These are phyloP conservation scores for Clarias pachynema DNA, from an alignment of 2,797 vertebrate genomes.

Conservation along the genomic window DNA sequence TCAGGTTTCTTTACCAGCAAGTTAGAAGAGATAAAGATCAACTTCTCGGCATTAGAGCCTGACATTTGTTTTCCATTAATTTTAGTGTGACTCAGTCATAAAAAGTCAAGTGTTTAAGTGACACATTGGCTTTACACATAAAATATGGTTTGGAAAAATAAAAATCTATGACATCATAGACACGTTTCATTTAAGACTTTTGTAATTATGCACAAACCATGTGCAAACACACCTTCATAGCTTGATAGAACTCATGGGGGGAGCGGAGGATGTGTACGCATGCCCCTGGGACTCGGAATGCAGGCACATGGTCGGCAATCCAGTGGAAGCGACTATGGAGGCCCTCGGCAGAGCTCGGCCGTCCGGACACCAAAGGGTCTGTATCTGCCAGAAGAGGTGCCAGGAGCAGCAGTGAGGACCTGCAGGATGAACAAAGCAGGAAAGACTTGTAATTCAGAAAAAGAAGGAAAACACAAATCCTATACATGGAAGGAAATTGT, in stretches of 20 bases:
- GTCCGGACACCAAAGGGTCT: conserved; percentile 66
- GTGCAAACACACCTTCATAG: conserved; percentile 82
- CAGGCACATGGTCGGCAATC: conserved; percentile 90
- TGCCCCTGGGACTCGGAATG: conserved; percentile 86
- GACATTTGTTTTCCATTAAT: conserved; percentile 8
- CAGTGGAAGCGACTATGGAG: conserved; percentile 81
- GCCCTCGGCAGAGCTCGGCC: conserved; percentile 75
- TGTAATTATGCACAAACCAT: background rate
- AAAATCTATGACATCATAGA: background rate
- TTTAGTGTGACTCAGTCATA: background rate
- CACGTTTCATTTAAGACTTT: background rate
- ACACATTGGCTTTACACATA: background rate
- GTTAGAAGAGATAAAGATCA: background rate
- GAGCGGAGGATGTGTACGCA: conserved; percentile 85
- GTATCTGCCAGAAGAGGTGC: conserved; percentile 86
- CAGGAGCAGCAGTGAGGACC: conserved; percentile 88
- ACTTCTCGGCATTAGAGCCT: background rate
- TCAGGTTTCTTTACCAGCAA: conserved; percentile 4
- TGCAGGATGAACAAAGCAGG: conserved; percentile 55
- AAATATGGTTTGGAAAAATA: background rate
- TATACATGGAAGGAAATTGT: background rate
- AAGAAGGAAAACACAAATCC: background rate
- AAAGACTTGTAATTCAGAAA: background rate
- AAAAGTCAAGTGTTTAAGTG: background rate
- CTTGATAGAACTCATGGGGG: conserved; percentile 90